These are phyloP conservation scores for Carpatolechia fugitivella DNA, from an alignment of 2,888 invertebrate species.

Conservation along the genomic window DNA sequence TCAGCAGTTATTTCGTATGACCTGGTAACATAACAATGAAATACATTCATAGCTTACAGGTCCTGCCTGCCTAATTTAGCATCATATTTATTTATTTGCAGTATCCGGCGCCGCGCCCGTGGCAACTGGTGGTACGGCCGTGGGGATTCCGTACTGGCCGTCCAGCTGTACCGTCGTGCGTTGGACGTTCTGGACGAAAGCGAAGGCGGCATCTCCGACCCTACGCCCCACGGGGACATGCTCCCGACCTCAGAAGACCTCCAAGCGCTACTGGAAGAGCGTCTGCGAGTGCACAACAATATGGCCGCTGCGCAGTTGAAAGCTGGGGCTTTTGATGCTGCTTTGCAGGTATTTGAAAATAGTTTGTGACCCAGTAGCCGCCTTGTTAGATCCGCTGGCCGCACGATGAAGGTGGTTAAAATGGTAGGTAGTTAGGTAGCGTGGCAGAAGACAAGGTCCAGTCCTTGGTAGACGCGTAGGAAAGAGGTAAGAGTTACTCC, in stretches of 20 bases:
- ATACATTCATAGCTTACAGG: too few species aligned
- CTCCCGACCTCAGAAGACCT: slow-evolving; percentile 48
- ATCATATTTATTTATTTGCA: too few species aligned
- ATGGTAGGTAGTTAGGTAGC: too few species aligned
- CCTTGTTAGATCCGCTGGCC: too few species aligned
- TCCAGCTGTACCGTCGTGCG: slow-evolving; percentile 92
- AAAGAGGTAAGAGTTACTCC: too few species aligned
- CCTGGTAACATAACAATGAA: too few species aligned
- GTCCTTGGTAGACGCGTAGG: too few species aligned
- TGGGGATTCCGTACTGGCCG: slow-evolving; percentile 88
- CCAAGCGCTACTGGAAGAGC: slow-evolving; percentile 83
- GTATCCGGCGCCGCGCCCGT: slow-evolving; percentile 81
- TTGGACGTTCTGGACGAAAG: slow-evolving; percentile 88
- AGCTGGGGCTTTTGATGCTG: slow-evolving; percentile 90
- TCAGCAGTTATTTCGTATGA: too few species aligned
- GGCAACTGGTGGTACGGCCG: slow-evolving; percentile 96
- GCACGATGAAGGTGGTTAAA: too few species aligned
- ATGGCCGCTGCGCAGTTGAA: slow-evolving; percentile 95
- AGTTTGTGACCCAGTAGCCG: too few species aligned
- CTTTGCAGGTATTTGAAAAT: slow-evolving; percentile 79
- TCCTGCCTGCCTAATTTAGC: too few species aligned
- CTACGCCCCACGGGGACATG: slow-evolving; percentile 71
- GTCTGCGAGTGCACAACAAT: slow-evolving; percentile 93
- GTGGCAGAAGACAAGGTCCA: too few species aligned
- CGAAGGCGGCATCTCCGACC: slow-evolving; percentile 81